Evolutionary conservation across 92 coral and sea anemone genomes (phyloP), one percentile per base, ranked within the genome.

Genomic region (Metridium senile): DNA sequence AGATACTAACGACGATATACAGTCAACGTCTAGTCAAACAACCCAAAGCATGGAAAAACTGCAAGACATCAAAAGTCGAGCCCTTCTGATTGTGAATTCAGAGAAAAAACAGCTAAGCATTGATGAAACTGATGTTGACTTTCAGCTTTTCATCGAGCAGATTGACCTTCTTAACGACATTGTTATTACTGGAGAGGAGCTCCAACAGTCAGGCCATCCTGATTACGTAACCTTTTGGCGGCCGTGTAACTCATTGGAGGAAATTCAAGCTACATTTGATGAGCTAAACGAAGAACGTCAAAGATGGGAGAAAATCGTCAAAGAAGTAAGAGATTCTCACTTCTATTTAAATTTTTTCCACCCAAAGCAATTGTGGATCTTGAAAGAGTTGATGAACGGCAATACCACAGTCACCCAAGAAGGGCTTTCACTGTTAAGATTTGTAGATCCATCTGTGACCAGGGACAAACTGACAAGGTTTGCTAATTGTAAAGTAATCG

Each of bases 61-160:
- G 18, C 94, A 79, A 54, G 94, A 89, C 62, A 75, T 89, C 35
- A 84, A 89, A 61, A 89, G 94, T 76, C 85, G 94, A 4, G 88
- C 94, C 0, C 84, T 81, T 19, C 81, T 89, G 13, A 74, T 89
- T 17, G 90, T 86, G 33, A 86, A 80, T 70, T 71, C 90, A 33
- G 85, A 79, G 45, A 82, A 81, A 23, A 89, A 82, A 33, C 86
- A 62, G n/a, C n/a, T n/a, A 17, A 69, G 61, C 33, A 73, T 46
- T 34, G 51, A 82, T 18, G 89, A 54, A 8, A 57, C 58, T 1
- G 53, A 58, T 11, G 57, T 39, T 23, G 72, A 86, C 66, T 79
- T 74, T 66, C 74, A 74, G 47, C 81, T 67, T 25, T 89, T 89
- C 28, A 77, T 89, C 46, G 71, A 74, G 26, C 87, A 81, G 62